Conservation (phyloP, 2,888 invertebrate genomes). For the Ellobium chinense region DNA sequence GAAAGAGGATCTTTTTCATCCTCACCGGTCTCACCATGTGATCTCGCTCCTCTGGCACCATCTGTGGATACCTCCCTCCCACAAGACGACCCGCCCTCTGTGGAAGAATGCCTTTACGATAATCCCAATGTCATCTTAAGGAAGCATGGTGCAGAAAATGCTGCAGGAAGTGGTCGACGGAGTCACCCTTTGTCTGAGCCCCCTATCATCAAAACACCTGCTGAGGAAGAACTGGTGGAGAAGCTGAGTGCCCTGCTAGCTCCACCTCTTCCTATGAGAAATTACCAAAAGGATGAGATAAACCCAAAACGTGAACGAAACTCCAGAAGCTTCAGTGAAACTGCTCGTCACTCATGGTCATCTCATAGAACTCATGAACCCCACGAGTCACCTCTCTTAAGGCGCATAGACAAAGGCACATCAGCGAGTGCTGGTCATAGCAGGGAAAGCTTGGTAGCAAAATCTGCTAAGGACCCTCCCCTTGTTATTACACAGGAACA, state of each 20-base stretch:
- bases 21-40: constrained; percentile 11
- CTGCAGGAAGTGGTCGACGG: not conserved
- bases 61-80: constrained; percentile 24
- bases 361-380: constrained; percentile 23
- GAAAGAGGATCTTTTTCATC: not conserved
- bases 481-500: not conserved
- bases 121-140: constrained; percentile 63
- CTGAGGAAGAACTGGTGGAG: constrained; percentile 46
- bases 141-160: constrained; percentile 47
- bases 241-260: constrained; percentile 46
- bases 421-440: constrained; percentile 7
- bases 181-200: constrained; percentile 1
- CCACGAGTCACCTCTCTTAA: not conserved
- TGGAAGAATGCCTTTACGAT: constrained; percentile 60
- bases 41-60: constrained; percentile 34
- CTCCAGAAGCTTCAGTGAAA: constrained; percentile 12
- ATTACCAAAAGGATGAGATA: constrained; percentile 54
- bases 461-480: constrained; percentile 19
- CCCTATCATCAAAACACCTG: constrained; percentile 37
- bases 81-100: not conserved
- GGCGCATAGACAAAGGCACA: not conserved
- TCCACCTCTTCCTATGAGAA: constrained; percentile 61
- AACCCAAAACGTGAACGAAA: constrained; percentile 37
- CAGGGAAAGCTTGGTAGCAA: constrained; percentile 2
- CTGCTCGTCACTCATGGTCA: constrained; percentile 38